A percentile compares a stretch with the other conserved stretches of the same genome.
These are phyloP conservation scores for Callimorpha dominula DNA, from an alignment of 2,888 invertebrate species.

Conservation along the genomic window DNA sequence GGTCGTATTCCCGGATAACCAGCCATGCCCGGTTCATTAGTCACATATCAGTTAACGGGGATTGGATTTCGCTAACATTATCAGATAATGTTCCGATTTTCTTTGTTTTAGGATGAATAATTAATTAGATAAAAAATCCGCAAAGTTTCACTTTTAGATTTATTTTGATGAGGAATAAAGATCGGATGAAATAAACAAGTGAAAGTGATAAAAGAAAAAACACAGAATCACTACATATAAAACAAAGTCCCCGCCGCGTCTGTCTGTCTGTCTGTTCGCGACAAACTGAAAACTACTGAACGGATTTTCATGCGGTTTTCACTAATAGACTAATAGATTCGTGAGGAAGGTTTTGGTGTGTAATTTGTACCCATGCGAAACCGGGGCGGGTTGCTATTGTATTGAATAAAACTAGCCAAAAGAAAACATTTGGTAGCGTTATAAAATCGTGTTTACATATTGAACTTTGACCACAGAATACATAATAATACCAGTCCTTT, in stretches of 20 bases:
- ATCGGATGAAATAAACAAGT: constrained; percentile 9
- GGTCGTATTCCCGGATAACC: constrained; percentile 57
- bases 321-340: no score
- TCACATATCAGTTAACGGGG: constrained; percentile 73
- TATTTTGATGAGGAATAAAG: constrained; percentile 1
- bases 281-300: no score
- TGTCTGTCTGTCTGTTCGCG: no score
- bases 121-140: constrained; percentile 6
- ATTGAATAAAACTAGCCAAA: neutral
- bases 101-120: constrained; percentile 15
- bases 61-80: constrained; percentile 62
- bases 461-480: constrained; percentile 15
- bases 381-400: no score
- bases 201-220: neutral
- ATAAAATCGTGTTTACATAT: constrained; percentile 10
- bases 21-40: constrained; percentile 66
- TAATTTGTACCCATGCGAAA: no score
- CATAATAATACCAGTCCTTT: no score
- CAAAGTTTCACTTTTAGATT: constrained; percentile 21
- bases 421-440: constrained; percentile 6
- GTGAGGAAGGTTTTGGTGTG: no score
- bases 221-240: no score
- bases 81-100: constrained; percentile 59
- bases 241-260: no score
- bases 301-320: no score